Percentiles rank a stretch among this genome's conserved stretches.
Conservation (phyloP, 2,113 vertebrate genomes). For the Lethenteron reissneri region DNA sequence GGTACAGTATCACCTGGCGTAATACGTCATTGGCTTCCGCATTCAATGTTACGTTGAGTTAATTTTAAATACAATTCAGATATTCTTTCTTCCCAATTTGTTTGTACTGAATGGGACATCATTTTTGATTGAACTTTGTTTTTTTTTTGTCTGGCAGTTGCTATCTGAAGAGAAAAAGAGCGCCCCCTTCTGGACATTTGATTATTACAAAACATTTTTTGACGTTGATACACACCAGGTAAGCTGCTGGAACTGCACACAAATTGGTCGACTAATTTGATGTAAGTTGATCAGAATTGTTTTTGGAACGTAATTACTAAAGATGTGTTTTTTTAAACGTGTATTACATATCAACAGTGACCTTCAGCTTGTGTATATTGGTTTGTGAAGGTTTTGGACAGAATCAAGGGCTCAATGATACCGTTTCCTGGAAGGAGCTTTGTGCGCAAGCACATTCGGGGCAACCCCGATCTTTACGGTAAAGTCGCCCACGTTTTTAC, state of each 20-base stretch:
- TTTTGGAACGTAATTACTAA: too few species aligned
- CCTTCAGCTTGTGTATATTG: too few species aligned
- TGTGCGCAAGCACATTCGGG: constrained; percentile 53
- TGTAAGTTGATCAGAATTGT: too few species aligned
- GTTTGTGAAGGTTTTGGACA: constrained; percentile 44
- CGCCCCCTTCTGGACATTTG: constrained; percentile 84
- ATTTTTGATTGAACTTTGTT: not conserved
- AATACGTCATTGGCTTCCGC: too few species aligned
- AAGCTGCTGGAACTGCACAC: constrained; percentile 7
- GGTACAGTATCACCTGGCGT: too few species aligned
- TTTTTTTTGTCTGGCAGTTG: constrained; percentile 27
- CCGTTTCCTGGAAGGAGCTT: constrained; percentile 81
- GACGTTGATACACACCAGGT: constrained; percentile 79
- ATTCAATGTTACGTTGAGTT: too few species aligned
- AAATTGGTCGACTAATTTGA: too few species aligned
- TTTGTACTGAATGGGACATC: too few species aligned
- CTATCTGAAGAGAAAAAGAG: constrained; percentile 61
- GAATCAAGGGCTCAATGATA: constrained; percentile 70
- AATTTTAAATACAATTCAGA: too few species aligned
- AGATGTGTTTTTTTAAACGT: too few species aligned
- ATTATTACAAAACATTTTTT: constrained; percentile 82
- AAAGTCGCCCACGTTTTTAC: not conserved
- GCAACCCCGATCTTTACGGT: constrained; percentile 89
- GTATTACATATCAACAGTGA: too few species aligned
- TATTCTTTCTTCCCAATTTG: too few species aligned